These are phyloP conservation scores for Aricia artaxerxes DNA, from an alignment of 2,888 invertebrate species.

Conservation along the genomic window DNA sequence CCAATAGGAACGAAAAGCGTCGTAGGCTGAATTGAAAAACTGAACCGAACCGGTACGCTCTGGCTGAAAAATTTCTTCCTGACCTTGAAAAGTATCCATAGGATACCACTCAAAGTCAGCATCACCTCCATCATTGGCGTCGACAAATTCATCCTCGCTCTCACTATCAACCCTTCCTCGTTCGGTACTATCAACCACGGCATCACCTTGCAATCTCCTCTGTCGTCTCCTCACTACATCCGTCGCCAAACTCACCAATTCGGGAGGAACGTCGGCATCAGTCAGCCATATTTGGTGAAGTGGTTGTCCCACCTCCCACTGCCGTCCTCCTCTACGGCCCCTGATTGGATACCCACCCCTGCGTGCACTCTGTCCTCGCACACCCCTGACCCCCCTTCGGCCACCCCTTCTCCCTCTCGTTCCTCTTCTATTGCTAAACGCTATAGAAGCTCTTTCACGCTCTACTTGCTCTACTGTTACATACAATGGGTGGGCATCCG, in stretches of 20 bases:
- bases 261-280: constrained; percentile 5
- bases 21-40: background rate
- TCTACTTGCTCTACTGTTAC: no score
- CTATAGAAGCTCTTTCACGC: constrained; percentile 23
- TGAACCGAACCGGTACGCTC: constrained; percentile 2
- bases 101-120: constrained; percentile 8
- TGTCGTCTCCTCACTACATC: no score
- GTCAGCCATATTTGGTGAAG: background rate
- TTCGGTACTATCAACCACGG: background rate
- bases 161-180: background rate
- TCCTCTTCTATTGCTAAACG: constrained; percentile 1
- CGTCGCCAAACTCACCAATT: constrained; percentile 20
- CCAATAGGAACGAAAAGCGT: no score
- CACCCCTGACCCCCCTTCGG: constrained; percentile 6
- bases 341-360: background rate
- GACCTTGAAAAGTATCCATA: constrained; percentile 5
- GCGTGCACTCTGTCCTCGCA: constrained; percentile 5
- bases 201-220: background rate
- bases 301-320: constrained; percentile 12
- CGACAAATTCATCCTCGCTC: background rate
- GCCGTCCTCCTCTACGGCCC: background rate
- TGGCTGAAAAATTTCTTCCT: background rate
- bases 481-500: constrained; percentile 22
- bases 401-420: constrained; percentile 25
- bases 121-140: background rate